phyloP scores from a whole-genome alignment of 1,140 invertebrate species.

The Cotesia chilonis region DNA sequence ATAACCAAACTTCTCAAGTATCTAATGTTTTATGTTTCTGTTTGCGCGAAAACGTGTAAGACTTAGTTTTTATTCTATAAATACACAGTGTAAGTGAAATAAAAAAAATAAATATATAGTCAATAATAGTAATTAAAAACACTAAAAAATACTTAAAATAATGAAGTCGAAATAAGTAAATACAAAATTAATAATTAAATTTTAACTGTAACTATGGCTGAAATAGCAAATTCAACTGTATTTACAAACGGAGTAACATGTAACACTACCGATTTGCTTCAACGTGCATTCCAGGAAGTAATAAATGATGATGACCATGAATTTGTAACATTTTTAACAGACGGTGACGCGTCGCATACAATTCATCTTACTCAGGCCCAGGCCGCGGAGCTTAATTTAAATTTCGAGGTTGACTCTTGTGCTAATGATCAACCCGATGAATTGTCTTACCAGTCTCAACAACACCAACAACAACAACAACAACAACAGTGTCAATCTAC shows the following conservation, averaged over 20 bases:
- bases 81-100: conserved; percentile 1
- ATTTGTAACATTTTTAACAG: conserved; percentile 52
- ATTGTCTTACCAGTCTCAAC: conserved; percentile 32
- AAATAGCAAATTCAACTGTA: conserved; percentile 48
- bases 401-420: conserved; percentile 48
- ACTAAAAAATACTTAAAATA: background rate
- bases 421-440: conserved; percentile 44
- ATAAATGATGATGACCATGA: conserved; percentile 46
- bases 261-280: conserved; percentile 51
- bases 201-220: conserved; percentile 46
- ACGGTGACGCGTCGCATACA: conserved; percentile 46
- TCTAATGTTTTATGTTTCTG: conserved; percentile 39
- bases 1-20: background rate
- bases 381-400: conserved; percentile 51
- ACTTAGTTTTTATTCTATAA: background rate
- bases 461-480: no score
- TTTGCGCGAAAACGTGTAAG: conserved; percentile 45
- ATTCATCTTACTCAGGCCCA: conserved; percentile 52
- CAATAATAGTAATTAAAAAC: background rate
- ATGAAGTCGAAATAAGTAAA: background rate
- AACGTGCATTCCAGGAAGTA: conserved; percentile 55
- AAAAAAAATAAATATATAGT: conserved; percentile 11
- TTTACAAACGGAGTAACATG: conserved; percentile 51
- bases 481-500: conserved; percentile 38
- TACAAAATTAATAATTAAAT: background rate